Base-by-base conservation (phyloP, 2,888 invertebrate genomes). In the Stenichneumon culpator region DNA sequence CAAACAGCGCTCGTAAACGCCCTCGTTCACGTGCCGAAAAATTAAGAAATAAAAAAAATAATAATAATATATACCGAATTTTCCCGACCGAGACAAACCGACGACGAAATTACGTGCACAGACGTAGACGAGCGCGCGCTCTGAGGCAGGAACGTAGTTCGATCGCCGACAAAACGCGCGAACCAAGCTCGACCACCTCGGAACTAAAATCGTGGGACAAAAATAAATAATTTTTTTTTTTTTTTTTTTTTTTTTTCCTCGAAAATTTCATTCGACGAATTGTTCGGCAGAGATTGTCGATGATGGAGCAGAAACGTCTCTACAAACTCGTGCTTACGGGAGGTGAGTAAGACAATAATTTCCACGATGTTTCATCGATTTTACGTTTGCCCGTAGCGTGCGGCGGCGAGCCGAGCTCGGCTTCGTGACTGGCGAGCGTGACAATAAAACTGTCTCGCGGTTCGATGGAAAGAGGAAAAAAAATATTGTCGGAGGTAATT, bases 301-400 rank as follows among this genome's bases (percentile, higher is more conserved):
- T 89, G 84, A 94, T 94, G 94, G 94, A 94, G 91, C 95, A 96
- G 92, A 96, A 96, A 95, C 96, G 96, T 90, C 96, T 97, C 90
- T 98, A 98, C 95, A 97, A 96, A 95, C 95, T 98, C 91, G 98
- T 98, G 89, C 95, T 98, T 89, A 98, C 98, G 90, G 98, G 98
- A 95, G 98, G 98, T 98, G 95, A 96, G 96, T 95, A 73, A 19
- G 14, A 75, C 16, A 65, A 4, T 7, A 32, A 70, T 60, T 32
- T 5, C 0, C n/a, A 19, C 36, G 32, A 9, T 39, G 32, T 65
- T 19, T 32, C 11, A 28, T 54, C 19, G 25, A 50, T 54, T 70
- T 16, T 9, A 50, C 7, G 6, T 3, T 14, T 3, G 1, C 63
- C 22, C n/a, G 16, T n/a, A n/a, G n/a, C n/a, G n/a, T 47, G 44